Evolutionary conservation across 2,113 vertebrate genomes (phyloP).

Genomic region (Mustelus asterias): DNA sequence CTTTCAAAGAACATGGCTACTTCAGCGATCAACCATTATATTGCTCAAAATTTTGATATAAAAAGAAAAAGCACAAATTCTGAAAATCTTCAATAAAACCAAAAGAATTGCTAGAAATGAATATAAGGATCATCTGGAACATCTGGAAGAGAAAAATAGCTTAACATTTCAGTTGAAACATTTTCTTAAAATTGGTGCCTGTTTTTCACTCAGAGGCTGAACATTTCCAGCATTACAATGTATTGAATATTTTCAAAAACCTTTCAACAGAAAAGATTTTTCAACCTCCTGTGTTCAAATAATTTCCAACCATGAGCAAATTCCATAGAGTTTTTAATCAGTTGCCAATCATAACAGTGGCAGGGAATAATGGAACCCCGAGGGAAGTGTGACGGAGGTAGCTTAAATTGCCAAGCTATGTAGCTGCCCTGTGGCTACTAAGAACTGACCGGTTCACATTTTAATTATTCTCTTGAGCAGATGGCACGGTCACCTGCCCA

Average conservation of each 20-base stretch:
- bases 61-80: not conserved
- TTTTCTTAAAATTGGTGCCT: not conserved
- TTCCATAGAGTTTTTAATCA: not conserved
- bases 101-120: not conserved
- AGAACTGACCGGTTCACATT: not conserved
- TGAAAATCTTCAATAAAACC: not conserved
- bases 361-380: not conserved
- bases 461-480: not conserved
- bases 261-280: not conserved
- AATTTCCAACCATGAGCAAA: not conserved
- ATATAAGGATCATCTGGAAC: not conserved
- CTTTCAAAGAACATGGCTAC: not conserved
- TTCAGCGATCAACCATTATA: not conserved
- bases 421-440: not conserved
- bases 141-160: not conserved
- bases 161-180: not conserved
- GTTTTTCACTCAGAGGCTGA: not conserved
- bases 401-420: not conserved
- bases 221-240: not conserved
- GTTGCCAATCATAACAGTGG: not conserved
- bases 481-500: not conserved
- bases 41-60: not conserved
- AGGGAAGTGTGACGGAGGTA: not conserved
- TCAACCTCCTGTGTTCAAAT: not conserved
- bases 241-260: not conserved